Evolutionary conservation across 2,888 invertebrate genomes (phyloP).

Genomic region (Hydraecia micacea): DNA sequence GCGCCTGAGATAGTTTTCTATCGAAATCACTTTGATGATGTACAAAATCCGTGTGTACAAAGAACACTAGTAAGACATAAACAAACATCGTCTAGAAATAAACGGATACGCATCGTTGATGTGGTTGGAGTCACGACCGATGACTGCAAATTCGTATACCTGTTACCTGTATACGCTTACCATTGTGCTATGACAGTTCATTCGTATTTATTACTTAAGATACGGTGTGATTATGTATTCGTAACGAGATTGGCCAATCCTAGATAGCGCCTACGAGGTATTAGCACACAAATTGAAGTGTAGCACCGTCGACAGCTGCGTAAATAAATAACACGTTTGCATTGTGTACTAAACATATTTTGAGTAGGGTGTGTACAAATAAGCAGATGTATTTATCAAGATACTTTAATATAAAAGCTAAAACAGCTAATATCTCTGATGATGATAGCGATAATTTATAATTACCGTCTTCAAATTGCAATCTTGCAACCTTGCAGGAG

Average conservation of each 20-base stretch:
- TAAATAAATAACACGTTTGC: conserved; percentile 68
- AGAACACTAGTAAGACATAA: conserved; percentile 74
- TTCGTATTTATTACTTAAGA: conserved; percentile 44
- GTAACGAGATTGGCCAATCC: conserved; percentile 60
- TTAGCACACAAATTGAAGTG: conserved; percentile 71
- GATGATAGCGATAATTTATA: conserved; percentile 51
- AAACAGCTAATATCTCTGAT: conserved; percentile 51
- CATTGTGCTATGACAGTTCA: conserved; percentile 31
- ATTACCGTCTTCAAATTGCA: conserved; percentile 63
- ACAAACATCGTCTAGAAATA: conserved; percentile 72
- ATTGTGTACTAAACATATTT: conserved; percentile 39
- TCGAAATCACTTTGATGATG: conserved; percentile 71
- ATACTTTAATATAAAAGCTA: background rate
- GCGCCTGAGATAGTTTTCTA: conserved; percentile 45
- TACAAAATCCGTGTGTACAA: conserved; percentile 51
- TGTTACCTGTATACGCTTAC: conserved; percentile 40
- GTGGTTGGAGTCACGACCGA: conserved; percentile 46
- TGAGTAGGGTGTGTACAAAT: conserved; percentile 25
- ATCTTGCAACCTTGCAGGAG: conserved; percentile 72
- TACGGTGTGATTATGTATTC: conserved; percentile 50
- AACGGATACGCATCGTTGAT: conserved; percentile 67
- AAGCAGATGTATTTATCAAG: conserved; percentile 36
- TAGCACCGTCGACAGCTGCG: conserved; percentile 66
- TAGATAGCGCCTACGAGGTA: conserved; percentile 58
- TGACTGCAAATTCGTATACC: conserved; percentile 50